These are phyloP conservation scores for Pluvialis apricaria DNA, from an alignment of 2,113 vertebrate species.

Conservation along the genomic window DNA sequence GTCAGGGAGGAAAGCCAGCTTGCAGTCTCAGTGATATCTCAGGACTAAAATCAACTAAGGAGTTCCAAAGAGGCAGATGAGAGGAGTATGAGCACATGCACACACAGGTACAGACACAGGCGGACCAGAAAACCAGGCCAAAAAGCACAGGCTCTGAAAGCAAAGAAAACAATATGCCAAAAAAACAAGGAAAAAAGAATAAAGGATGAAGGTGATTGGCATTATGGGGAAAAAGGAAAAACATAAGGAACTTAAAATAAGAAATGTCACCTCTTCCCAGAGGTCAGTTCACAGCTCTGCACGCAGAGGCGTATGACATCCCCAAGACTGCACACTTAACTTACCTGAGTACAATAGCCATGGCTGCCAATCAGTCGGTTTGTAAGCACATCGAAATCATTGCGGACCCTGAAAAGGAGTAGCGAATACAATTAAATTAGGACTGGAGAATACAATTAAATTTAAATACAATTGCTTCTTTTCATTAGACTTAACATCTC, in stretches of 20 bases:
- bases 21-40: not conserved
- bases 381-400: slow-evolving; percentile 88
- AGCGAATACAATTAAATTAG: not conserved
- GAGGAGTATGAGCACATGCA: not conserved
- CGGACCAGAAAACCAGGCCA: not conserved
- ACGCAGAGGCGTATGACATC: not conserved
- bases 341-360: slow-evolving; percentile 94
- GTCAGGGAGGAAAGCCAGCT: not conserved
- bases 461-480: not conserved
- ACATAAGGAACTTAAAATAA: not conserved
- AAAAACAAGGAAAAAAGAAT: not conserved
- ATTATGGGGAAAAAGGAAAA: not conserved
- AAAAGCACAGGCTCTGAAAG: not conserved
- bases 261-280: not conserved
- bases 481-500: not conserved
- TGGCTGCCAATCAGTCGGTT: slow-evolving; percentile 88
- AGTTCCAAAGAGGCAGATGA: not conserved
- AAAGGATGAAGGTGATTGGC: not conserved
- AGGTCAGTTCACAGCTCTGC: not conserved
- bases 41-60: not conserved
- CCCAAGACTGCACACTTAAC: not conserved
- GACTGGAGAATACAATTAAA: not conserved
- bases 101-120: rapidly evolving
- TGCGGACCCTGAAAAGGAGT: slow-evolving; percentile 76
- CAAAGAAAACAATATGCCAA: not conserved